Conservation (phyloP, 2,113 vertebrate species). For the Eublepharis macularius region DNA sequence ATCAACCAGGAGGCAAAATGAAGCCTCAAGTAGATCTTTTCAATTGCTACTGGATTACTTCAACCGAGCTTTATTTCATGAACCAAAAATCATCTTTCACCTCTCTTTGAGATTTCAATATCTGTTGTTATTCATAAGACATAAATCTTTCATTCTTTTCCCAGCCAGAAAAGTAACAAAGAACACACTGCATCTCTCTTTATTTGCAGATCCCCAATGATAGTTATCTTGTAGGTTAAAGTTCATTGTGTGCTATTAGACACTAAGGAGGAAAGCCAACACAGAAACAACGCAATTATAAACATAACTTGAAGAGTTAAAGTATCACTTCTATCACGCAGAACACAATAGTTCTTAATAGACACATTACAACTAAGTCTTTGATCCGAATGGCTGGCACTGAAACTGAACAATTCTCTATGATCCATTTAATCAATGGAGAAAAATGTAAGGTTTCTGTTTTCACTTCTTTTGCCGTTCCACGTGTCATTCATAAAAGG, state of each 20-base stretch:
- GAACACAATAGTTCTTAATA: not conserved
- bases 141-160: not conserved
- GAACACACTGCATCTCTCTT: not conserved
- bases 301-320: not conserved
- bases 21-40: not conserved
- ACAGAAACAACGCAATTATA: not conserved
- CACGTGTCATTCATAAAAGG: not conserved
- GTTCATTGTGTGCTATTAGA: not conserved
- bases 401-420: not conserved
- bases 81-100: not conserved
- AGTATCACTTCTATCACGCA: not conserved
- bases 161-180: not conserved
- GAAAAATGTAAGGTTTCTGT: not conserved
- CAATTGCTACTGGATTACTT: not conserved
- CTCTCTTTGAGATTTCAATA: not conserved
- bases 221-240: not conserved
- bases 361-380: not conserved
- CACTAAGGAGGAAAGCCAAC: not conserved
- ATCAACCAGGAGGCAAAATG: not conserved
- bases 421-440: not conserved
- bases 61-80: not conserved
- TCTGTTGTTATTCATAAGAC: accelerated
- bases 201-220: conserved; percentile 1
- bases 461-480: not conserved
- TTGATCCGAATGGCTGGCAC: not conserved